Percentiles rank a stretch among this genome's conserved stretches.
Conservation (phyloP, 2,888 invertebrate species). For the Schizaphis graminum region DNA sequence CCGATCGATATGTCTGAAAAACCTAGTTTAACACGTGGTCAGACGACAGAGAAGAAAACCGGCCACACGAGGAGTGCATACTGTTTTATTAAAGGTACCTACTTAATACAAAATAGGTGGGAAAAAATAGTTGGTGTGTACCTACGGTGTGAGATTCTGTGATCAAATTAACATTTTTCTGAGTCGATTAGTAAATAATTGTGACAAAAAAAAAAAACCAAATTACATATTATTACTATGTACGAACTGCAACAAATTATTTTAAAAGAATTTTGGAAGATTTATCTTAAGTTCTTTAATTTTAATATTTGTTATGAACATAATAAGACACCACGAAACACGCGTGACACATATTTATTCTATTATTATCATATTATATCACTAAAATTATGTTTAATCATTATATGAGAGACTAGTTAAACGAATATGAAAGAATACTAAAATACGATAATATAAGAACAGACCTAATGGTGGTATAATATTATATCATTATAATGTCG, state of each 20-base stretch:
- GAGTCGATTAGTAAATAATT: neutral
- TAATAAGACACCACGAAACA: neutral
- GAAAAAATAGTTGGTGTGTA: too few species aligned
- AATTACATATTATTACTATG: too few species aligned
- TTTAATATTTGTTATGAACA: too few species aligned
- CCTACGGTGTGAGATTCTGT: neutral
- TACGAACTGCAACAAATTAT: too few species aligned
- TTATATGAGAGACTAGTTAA: neutral
- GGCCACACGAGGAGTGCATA: neutral
- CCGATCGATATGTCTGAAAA: neutral
- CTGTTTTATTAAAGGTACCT: neutral
- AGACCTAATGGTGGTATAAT: neutral
- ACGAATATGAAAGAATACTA: too few species aligned
- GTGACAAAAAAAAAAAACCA: neutral
- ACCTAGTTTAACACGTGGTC: neutral
- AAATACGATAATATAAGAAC: neutral
- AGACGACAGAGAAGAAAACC: neutral
- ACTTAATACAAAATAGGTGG: neutral
- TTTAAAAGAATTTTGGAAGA: too few species aligned
- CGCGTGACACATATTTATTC: neutral
- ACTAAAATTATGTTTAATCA: neutral
- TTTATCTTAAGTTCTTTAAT: too few species aligned
- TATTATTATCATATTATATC: neutral
- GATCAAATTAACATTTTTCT: neutral
- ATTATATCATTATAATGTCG: neutral